Base-by-base conservation (phyloP, 2,888 invertebrate genomes). In the Harpalus rufipes region DNA sequence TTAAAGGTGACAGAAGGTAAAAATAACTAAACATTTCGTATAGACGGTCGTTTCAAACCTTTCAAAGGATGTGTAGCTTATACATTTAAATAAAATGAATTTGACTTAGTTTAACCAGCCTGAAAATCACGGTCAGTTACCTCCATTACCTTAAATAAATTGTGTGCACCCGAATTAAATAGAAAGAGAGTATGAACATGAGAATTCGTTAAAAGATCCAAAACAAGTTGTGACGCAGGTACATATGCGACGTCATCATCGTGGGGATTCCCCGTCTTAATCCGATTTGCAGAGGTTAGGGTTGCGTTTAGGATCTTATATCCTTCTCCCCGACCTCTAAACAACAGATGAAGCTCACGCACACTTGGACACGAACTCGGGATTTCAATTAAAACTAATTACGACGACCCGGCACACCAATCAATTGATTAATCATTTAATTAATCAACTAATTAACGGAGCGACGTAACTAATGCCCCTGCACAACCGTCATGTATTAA, bases 341-440 rank as follows among this genome's bases (percentile, higher is more conserved):
- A 78, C 78, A 56, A 78, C 58, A 12, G 32, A 25, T 7, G 18
- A 61, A 80, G 58, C 82, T 14, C 81, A 74, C 82, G 72, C 58
- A 85, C 84, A 85, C 79, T 85, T 74, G 84, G 84, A 78, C 84
- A 85, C 39, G 44, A 80, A 93, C 93, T 93, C 92, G 89, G 93
- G 93, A 93, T 94, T 94, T 94, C 94, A 94, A 94, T 94, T 94
- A 94, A 93, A 93, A 91, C 90, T 91, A 91, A 91, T 91, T 91
- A 91, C 89, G 87, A 88, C 89, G 80, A 61, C 80, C 61, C 80
- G 89, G 89, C 90, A 90, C 89, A 89, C 90, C 90, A 90, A 91
- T 91, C 90, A 90, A 90, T 91, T 91, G 90, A 91, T 91, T 91
- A 91, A 90, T 90, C 90, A 91, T 90, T 90, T 90, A 89, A 91